Conservation (phyloP, 2,888 invertebrate species). For the Cartodere bifasciata region DNA sequence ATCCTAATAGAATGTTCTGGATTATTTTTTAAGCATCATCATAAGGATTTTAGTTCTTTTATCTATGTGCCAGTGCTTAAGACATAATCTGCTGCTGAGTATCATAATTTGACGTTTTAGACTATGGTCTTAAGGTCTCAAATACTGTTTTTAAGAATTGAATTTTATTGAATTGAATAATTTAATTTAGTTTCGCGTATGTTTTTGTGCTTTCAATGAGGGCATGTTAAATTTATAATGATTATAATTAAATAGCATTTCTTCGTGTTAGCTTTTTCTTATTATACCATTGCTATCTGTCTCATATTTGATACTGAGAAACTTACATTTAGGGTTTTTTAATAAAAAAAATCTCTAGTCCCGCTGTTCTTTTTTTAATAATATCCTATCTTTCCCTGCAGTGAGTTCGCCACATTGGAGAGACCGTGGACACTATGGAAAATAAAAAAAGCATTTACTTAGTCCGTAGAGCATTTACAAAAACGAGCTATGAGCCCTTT, state of each 20-base stretch:
- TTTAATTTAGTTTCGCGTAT: constrained; percentile 20
- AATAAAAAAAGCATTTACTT: too few relatives aligned
- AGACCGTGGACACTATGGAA: too few relatives aligned
- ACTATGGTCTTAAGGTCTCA: constrained; percentile 30
- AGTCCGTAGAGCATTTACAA: too few relatives aligned
- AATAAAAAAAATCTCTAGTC: constrained; percentile 53
- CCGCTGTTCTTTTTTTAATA: constrained; percentile 37
- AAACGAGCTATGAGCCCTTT: too few relatives aligned
- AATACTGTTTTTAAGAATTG: constrained; percentile 26
- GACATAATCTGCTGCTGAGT: constrained; percentile 8
- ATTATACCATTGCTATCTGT: constrained; percentile 32
- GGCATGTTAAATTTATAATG: too few relatives aligned
- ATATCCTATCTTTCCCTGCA: constrained; percentile 11
- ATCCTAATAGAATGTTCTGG: constrained; percentile 19
- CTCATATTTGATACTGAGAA: constrained; percentile 47
- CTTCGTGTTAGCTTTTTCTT: constrained; percentile 52
- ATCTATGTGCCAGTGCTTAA: constrained; percentile 8
- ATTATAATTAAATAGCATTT: constrained; percentile 24
- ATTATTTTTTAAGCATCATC: constrained; percentile 26
- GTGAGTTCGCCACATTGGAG: neutral
- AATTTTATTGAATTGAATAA: constrained; percentile 21
- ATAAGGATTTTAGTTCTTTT: constrained; percentile 9
- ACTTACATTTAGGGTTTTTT: constrained; percentile 40
- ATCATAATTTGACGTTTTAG: too few relatives aligned
- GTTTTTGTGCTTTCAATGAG: constrained; percentile 15